phyloP scores from a whole-genome alignment of 2,113 vertebrate genomes.

The Turdus rufiventris region DNA sequence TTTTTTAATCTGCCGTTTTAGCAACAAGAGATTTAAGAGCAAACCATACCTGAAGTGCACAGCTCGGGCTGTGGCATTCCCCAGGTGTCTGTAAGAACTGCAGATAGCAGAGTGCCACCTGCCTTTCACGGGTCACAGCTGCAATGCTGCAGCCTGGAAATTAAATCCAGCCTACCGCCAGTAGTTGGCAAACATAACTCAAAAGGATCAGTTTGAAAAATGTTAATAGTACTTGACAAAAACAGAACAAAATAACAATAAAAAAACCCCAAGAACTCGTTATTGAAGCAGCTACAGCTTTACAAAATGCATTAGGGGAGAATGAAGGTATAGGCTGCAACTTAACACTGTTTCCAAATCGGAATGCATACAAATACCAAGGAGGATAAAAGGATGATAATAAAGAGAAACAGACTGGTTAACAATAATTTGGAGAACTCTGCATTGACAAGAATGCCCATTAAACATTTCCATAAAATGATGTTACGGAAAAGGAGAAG shows the following conservation, averaged over 20 bases:
- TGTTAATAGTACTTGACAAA: background rate
- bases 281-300: background rate
- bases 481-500: conserved; percentile 25
- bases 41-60: background rate
- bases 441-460: background rate
- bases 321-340: background rate
- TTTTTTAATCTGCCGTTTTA: background rate
- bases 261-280: fast-evolving
- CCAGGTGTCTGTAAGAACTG: background rate
- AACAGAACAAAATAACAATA: background rate
- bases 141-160: conserved; percentile 9
- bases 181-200: background rate
- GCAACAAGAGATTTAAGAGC: background rate
- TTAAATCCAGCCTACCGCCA: background rate
- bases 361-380: background rate
- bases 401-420: background rate
- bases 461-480: background rate
- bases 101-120: conserved; percentile 46
- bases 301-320: background rate
- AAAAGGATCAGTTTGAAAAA: background rate
- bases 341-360: background rate
- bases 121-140: background rate
- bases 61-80: background rate
- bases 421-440: background rate
- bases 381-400: background rate